Conservation (phyloP, 2,113 vertebrate species). For the Thymallus thymallus region DNA sequence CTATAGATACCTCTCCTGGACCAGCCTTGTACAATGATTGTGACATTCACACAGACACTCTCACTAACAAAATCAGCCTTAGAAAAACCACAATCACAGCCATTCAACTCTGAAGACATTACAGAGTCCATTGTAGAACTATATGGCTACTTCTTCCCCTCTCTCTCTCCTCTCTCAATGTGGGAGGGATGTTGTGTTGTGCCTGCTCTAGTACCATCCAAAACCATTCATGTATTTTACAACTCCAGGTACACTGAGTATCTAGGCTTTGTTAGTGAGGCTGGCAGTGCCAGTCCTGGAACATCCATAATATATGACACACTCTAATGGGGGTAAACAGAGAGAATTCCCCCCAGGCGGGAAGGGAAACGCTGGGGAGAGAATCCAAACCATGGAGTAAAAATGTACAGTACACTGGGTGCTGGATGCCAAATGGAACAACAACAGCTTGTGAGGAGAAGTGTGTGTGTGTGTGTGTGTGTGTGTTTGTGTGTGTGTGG, state of each 20-base stretch:
- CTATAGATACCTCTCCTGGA: no score
- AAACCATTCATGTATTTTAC: no score
- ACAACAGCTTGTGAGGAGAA: neutral
- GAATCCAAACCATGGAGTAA: conserved; percentile 38
- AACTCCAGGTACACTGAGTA: conserved; percentile 34
- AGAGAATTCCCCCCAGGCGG: conserved; percentile 52
- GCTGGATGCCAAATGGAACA: conserved; percentile 5
- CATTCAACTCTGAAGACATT: no score
- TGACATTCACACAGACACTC: no score
- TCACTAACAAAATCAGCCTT: no score
- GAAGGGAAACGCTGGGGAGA: conserved; percentile 50
- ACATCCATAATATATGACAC: conserved; percentile 65
- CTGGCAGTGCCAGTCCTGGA: conserved; percentile 46
- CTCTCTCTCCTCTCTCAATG: no score
- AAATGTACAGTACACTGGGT: conserved; percentile 2
- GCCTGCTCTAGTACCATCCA: no score
- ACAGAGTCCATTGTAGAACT: no score
- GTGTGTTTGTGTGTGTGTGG: neutral
- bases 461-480: neutral
- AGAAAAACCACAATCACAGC: no score
- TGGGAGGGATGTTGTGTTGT: no score
- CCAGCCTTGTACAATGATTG: no score
- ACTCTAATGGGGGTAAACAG: conserved; percentile 61
- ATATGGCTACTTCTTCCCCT: no score
- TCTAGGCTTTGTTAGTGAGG: conserved; percentile 29